phyloP scores from a whole-genome alignment of 92 coral and sea anemone genomes.

The Phenganax subtilis region DNA sequence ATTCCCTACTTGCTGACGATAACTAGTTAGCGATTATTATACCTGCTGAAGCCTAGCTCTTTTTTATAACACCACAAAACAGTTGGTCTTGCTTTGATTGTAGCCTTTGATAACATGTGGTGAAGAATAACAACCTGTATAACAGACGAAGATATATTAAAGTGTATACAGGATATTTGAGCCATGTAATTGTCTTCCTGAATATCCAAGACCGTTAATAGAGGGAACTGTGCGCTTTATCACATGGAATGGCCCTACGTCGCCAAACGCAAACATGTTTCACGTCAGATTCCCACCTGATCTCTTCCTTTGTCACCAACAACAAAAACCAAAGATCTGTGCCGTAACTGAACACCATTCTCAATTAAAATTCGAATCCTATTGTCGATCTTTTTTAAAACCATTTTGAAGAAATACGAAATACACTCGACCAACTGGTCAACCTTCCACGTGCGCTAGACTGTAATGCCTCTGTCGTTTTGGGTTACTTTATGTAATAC shows the following conservation, averaged over 20 bases:
- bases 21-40: neutral
- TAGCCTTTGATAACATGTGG: constrained; percentile 90
- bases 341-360: constrained; percentile 91
- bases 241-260: neutral
- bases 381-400: constrained; percentile 85
- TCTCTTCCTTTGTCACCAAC: constrained; percentile 99
- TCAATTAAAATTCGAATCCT: constrained; percentile 83
- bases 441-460: too few relatives aligned
- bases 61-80: constrained; percentile 97
- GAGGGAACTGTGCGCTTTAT: too few relatives aligned
- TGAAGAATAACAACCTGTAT: constrained; percentile 86
- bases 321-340: constrained; percentile 83
- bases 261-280: neutral
- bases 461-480: too few relatives aligned
- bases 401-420: constrained; percentile 48
- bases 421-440: too few relatives aligned
- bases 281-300: constrained; percentile 55
- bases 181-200: neutral
- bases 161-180: neutral
- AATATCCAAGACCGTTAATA: too few relatives aligned
- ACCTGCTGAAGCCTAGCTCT: constrained; percentile 96
- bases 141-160: neutral
- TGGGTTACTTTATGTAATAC: too few relatives aligned
- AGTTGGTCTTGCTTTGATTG: constrained; percentile 87
- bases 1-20: too few relatives aligned